phyloP scores from a whole-genome alignment of 2,888 invertebrate genomes.

The Sphaerophoria taeniata region DNA sequence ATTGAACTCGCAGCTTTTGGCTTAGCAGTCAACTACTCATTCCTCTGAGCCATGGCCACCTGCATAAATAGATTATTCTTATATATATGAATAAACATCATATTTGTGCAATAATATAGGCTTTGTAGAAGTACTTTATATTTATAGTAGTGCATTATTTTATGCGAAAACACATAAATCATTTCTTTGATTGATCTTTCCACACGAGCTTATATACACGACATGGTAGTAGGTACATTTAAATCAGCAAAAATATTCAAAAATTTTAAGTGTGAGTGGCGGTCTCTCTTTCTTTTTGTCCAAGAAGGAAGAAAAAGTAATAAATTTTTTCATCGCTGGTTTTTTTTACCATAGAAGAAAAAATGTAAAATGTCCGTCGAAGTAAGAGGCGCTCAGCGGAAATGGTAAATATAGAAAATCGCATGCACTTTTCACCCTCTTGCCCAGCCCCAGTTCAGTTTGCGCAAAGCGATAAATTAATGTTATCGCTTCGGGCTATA shows the following conservation, averaged over 20 bases:
- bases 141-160: no score
- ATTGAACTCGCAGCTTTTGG: no score
- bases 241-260: conserved; percentile 54
- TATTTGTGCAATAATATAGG: no score
- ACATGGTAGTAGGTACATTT: no score
- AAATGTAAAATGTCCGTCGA: conserved; percentile 61
- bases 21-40: no score
- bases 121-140: no score
- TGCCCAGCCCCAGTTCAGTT: conserved; percentile 28
- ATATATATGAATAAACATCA: no score
- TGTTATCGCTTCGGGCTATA: conserved; percentile 78
- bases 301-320: conserved; percentile 19
- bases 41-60: no score
- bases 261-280: conserved; percentile 60
- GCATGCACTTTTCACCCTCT: conserved; percentile 67
- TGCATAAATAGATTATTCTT: no score
- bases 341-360: conserved; percentile 37
- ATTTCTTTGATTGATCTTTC: no score
- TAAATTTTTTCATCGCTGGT: conserved; percentile 31
- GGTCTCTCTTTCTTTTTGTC: conserved; percentile 19
- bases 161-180: no score
- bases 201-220: no score
- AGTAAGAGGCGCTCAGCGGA: conserved; percentile 16
- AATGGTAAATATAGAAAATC: conserved; percentile 66
- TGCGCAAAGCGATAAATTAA: conserved; percentile 77